Conservation (phyloP, 2,113 vertebrate genomes). For the Engraulis encrasicolus region DNA sequence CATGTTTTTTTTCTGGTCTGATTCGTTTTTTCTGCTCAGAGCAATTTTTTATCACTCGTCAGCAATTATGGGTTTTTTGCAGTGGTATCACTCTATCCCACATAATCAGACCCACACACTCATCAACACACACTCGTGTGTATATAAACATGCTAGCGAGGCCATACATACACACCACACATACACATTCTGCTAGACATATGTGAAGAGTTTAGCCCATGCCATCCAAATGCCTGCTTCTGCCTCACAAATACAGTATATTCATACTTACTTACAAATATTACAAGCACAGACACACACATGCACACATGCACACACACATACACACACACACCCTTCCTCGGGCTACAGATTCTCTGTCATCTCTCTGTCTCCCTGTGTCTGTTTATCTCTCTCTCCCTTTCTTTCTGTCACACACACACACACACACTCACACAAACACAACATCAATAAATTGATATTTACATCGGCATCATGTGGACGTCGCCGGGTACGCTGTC, state of each 20-base stretch:
- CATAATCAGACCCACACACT: background rate
- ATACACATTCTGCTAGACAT: background rate
- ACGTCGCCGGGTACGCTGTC: background rate
- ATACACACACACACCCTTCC: background rate
- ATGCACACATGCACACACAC: background rate
- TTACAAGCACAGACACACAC: background rate
- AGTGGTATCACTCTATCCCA: background rate
- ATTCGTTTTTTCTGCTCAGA: too few relatives aligned
- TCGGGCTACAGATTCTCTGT: too few relatives aligned
- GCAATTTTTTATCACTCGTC: background rate
- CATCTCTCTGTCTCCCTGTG: too few relatives aligned
- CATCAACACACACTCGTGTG: background rate
- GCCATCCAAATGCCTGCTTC: background rate
- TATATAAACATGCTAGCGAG: background rate
- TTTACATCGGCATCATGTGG: background rate
- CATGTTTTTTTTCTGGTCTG: background rate
- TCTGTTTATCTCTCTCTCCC: too few relatives aligned
- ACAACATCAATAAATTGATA: background rate
- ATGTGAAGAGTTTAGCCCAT: background rate
- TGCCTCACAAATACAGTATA: background rate
- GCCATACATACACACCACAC: conserved; percentile 9
- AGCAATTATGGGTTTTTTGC: background rate
- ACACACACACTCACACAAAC: background rate
- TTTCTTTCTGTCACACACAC: too few relatives aligned
- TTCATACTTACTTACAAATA: background rate